Evolutionary conservation across 2,113 vertebrate genomes (phyloP).

Genomic region (Nothocercus nigrocapillus): DNA sequence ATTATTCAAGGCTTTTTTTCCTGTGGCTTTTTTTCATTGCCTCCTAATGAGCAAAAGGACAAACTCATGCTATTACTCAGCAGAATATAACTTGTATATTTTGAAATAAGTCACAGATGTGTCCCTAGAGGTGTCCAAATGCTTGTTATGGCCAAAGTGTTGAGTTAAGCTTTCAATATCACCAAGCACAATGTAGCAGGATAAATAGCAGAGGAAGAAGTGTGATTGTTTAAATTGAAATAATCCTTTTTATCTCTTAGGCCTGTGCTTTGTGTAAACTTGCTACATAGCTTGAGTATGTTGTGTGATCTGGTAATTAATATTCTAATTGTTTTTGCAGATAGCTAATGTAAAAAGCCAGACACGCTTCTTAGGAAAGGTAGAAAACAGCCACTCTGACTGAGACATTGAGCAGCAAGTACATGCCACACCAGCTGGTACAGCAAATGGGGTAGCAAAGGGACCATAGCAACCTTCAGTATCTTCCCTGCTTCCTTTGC

Average conservation of each 20-base stretch:
- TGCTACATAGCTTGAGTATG: not conserved
- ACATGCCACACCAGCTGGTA: not conserved
- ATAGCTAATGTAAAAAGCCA: conserved; percentile 17
- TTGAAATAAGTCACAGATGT: not conserved
- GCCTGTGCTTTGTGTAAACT: not conserved
- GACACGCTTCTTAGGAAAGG: not conserved
- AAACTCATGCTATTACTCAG: not conserved
- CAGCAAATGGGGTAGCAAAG: not conserved
- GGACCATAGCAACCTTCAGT: not conserved
- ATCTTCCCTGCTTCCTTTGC: not conserved
- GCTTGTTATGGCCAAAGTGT: not conserved
- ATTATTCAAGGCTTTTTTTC: conserved; percentile 32
- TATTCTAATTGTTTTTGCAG: conserved; percentile 54
- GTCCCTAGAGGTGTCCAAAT: not conserved
- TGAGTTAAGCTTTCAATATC: not conserved
- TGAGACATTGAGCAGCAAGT: not conserved
- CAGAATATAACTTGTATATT: not conserved
- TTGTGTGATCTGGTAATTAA: conserved; percentile 49
- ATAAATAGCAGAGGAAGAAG: not conserved
- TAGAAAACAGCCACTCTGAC: not conserved
- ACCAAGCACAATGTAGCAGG: fast-evolving
- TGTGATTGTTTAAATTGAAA: not conserved
- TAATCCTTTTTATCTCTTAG: conserved; percentile 16
- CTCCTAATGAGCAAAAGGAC: not conserved
- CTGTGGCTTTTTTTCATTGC: not conserved